Evolutionary conservation across 2,797 vertebrate species (phyloP), one percentile per base, ranked within the genome.

Genomic region (Falco naumanni): DNA sequence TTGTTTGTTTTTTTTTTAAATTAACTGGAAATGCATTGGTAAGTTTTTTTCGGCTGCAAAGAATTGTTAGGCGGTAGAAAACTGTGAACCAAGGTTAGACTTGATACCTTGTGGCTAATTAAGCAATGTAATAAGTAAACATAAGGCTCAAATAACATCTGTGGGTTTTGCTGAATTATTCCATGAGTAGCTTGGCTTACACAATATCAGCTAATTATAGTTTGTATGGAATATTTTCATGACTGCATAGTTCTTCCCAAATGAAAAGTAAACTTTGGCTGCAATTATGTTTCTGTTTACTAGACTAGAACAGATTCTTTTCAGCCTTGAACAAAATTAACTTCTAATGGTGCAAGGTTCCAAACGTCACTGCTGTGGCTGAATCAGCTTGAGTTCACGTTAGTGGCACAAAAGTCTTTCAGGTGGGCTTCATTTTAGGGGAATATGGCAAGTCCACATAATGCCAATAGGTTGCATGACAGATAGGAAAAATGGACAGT

Each of bases 261-360:
- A 91, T 78, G 45, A 77, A 89, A 95, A 96, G 76, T 78, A 91
- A 93, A 90, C 89, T 89, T 75, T 81, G 43, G 9, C 66, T 79
- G 63, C 34, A 87, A 29, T 90, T 93, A 59, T 33, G 5, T 72
- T 86, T 14, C 34, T 79, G 37, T 88, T 93, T 83, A 87, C 91
- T 24, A 47, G 71, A 43, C 45, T 78, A 61, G 64, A 87, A 71
- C 48, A 65, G 45, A 37, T 56, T 72, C n/a, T 88, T 8, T 61
- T 84, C 20, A 31, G n/a, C 45, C 29, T 59, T 43, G 24, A 82
- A 51, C n/a, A 45, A 50, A 84, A 94, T 68, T 63, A 25, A 61
- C 57, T 87, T 91, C 11, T 76, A 59, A 47, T 69, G 13, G 26
- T 48, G 34, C 2, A 3, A 19, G 26, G 37, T 59, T 85, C 24